Percentiles rank a stretch among this genome's conserved stretches.
These are phyloP conservation scores for Ridgeia piscesae DNA, from an alignment of 1,140 invertebrate species.

Conservation along the genomic window DNA sequence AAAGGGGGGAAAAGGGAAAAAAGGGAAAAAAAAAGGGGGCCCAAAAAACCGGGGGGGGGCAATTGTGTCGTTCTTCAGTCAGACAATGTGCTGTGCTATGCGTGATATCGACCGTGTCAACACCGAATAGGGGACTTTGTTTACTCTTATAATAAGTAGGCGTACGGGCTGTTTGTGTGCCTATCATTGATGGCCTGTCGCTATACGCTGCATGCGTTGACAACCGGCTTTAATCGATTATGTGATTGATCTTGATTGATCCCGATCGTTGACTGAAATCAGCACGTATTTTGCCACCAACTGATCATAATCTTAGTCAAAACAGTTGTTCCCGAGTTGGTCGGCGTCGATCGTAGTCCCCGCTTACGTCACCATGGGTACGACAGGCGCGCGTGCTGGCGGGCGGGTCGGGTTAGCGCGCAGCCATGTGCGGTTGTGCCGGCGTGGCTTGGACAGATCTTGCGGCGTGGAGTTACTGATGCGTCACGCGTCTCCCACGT, in stretches of 20 bases:
- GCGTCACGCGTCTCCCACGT: background rate
- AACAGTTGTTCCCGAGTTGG: background rate
- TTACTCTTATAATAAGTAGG: too few species aligned
- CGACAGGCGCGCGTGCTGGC: too few species aligned
- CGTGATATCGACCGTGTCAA: too few species aligned
- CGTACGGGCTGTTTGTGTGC: too few species aligned
- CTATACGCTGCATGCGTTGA: background rate
- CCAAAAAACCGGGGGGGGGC: too few species aligned
- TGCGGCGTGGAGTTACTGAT: conserved; percentile 3
- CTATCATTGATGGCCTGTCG: too few species aligned
- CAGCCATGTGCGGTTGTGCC: background rate
- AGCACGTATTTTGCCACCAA: background rate
- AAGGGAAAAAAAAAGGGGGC: too few species aligned
- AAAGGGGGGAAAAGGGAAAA: too few species aligned
- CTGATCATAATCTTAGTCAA: background rate
- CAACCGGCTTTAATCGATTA: background rate
- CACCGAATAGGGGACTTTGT: too few species aligned
- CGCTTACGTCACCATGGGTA: background rate
- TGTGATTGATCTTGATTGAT: background rate
- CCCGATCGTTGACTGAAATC: background rate
- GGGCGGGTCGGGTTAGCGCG: background rate
- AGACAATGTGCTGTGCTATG: too few species aligned
- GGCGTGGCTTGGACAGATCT: conserved; percentile 3
- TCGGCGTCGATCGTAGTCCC: background rate
- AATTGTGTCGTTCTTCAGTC: too few species aligned